Conservation (phyloP, 2,797 vertebrate genomes). For the Rhinella marina region DNA sequence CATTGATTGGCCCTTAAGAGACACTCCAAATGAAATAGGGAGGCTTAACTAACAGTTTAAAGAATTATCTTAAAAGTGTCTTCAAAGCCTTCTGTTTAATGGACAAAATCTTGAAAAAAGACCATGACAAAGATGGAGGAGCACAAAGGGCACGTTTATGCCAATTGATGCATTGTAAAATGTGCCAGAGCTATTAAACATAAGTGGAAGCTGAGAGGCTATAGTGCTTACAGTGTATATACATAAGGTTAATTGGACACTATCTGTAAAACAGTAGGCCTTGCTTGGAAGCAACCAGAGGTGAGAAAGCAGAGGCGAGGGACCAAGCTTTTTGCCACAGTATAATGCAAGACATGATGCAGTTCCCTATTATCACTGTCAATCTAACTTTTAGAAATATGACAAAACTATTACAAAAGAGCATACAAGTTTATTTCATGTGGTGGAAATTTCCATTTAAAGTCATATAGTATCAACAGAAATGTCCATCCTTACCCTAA, state of each 20-base stretch:
- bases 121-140: constrained; percentile 50
- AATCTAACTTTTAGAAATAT: constrained; percentile 30
- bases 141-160: constrained; percentile 48
- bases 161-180: constrained; percentile 59
- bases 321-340: constrained; percentile 38
- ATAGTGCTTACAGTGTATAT: constrained; percentile 52
- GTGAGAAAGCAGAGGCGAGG: constrained; percentile 32
- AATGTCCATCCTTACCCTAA: no score
- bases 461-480: not conserved
- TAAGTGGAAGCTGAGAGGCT: constrained; percentile 51
- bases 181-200: constrained; percentile 53
- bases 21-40: constrained; percentile 48
- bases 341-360: not conserved
- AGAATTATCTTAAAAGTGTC: constrained; percentile 59
- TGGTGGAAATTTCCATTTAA: not conserved
- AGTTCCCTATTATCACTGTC: constrained; percentile 7
- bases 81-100: constrained; percentile 54
- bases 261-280: constrained; percentile 45
- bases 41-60: constrained; percentile 52
- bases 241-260: constrained; percentile 55
- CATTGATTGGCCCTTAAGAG: constrained; percentile 54
- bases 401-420: not conserved
- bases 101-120: constrained; percentile 56
- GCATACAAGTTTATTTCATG: not conserved
- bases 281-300: constrained; percentile 30